Percentiles rank a stretch among this genome's conserved stretches.
These are phyloP conservation scores for Phyllotreta cruciferae DNA, from an alignment of 2,888 invertebrate genomes.

Conservation along the genomic window DNA sequence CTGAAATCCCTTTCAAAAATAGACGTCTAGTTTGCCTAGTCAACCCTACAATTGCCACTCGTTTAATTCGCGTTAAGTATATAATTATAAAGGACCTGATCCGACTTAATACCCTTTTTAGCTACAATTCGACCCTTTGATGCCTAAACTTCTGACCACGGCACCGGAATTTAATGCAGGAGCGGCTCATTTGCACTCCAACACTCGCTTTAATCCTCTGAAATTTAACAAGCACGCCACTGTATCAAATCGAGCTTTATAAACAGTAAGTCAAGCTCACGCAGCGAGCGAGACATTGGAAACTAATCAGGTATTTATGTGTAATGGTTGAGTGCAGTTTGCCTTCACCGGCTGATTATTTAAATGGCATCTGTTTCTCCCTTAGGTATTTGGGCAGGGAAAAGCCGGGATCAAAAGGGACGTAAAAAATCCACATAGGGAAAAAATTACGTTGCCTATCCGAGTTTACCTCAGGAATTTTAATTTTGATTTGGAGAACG, in stretches of 20 bases:
- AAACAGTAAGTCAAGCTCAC: no score
- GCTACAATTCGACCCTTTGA: constrained; percentile 28
- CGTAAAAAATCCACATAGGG: constrained; percentile 8
- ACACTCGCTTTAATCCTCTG: background rate
- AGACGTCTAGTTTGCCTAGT: constrained; percentile 29
- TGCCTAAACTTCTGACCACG: constrained; percentile 8
- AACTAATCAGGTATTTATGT: no score
- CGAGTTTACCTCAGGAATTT: constrained; percentile 16
- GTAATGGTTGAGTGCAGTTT: constrained; percentile 8
- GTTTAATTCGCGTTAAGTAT: constrained; percentile 28
- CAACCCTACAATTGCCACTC: constrained; percentile 29
- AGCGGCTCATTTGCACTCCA: background rate
- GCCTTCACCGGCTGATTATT: constrained; percentile 5
- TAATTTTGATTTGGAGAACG: constrained; percentile 9
- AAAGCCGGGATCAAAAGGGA: constrained; percentile 14
- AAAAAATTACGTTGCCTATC: constrained; percentile 12
- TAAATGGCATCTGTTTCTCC: constrained; percentile 14
- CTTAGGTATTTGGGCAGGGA: constrained; percentile 10
- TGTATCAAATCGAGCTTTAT: no score
- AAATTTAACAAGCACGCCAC: no score
- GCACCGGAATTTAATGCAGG: background rate
- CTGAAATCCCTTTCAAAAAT: constrained; percentile 29
- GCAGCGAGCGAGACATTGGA: no score
- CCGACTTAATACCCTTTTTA: constrained; percentile 30
- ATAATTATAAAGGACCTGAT: constrained; percentile 26